Evolutionary conservation across 1,140 invertebrate genomes (phyloP).

Genomic region (Diorhabda carinulata): DNA sequence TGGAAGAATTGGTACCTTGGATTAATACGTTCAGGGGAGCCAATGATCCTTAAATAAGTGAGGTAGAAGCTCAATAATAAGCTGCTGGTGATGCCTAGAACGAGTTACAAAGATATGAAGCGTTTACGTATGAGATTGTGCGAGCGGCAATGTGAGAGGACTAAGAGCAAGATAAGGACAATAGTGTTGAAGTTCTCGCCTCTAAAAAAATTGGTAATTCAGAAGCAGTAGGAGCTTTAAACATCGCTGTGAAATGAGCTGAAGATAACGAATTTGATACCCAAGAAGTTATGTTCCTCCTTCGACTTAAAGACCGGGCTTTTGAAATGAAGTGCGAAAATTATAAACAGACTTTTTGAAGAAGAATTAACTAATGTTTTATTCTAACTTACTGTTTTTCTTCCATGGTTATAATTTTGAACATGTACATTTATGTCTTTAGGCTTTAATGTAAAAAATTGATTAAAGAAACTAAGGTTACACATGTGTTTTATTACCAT

Average conservation of each 20-base stretch:
- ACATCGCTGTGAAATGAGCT: slow-evolving; percentile 5
- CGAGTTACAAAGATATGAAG: slow-evolving; percentile 9
- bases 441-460: slow-evolving; percentile 3
- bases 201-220: not conserved
- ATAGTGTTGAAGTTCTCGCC: too few relatives aligned
- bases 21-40: slow-evolving; percentile 9
- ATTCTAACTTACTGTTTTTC: not conserved
- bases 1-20: slow-evolving; percentile 18
- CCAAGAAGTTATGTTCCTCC: slow-evolving; percentile 8
- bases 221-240: not conserved
- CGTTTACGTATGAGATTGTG: not conserved
- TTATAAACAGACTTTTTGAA: slow-evolving; percentile 13
- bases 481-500: slow-evolving; percentile 9
- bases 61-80: slow-evolving; percentile 7
- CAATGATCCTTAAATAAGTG: slow-evolving; percentile 12
- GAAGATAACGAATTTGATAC: slow-evolving; percentile 11
- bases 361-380: slow-evolving; percentile 4
- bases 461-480: not conserved
- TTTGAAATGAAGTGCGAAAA: slow-evolving; percentile 14
- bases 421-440: not conserved
- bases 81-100: slow-evolving; percentile 10
- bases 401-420: slow-evolving; percentile 4
- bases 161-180: too few relatives aligned
- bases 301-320: slow-evolving; percentile 5
- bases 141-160: too few relatives aligned